Percentiles rank a stretch among this genome's conserved stretches.
These are phyloP conservation scores for Eustalomyia histrio DNA, from an alignment of 2,888 invertebrate species.

Conservation along the genomic window DNA sequence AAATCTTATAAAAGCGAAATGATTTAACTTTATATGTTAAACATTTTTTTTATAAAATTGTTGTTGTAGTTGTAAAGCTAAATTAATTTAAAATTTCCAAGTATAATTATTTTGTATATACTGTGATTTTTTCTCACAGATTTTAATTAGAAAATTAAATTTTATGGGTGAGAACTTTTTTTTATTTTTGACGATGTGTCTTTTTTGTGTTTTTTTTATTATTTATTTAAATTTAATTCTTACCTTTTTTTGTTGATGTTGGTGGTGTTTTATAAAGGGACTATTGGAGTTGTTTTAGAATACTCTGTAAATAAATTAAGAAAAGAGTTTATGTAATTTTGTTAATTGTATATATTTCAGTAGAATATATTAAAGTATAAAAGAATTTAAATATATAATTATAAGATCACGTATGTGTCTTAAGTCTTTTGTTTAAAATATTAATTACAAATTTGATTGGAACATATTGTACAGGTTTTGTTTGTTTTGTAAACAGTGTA, in stretches of 20 bases:
- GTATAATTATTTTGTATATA: background rate
- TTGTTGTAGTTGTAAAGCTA: background rate
- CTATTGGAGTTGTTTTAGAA: background rate
- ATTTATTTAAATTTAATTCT: constrained; percentile 52
- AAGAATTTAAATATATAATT: background rate
- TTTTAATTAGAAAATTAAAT: constrained; percentile 34
- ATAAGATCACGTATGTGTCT: background rate
- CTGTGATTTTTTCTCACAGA: constrained; percentile 25
- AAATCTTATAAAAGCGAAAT: constrained; percentile 59
- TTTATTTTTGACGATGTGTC: background rate
- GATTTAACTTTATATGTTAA: constrained; percentile 39
- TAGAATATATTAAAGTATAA: background rate
- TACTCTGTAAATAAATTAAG: constrained; percentile 39
- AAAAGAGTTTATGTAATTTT: background rate
- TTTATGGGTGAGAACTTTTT: constrained; percentile 20
- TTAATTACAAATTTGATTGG: background rate
- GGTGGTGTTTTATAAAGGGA: constrained; percentile 30
- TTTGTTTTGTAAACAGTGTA: no score
- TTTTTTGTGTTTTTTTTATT: constrained; percentile 11
- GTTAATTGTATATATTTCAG: background rate
- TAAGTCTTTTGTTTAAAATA: constrained; percentile 10
- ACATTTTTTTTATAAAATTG: background rate
- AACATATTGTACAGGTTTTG: no score
- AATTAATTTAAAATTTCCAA: constrained; percentile 3
- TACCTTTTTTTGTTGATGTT: constrained; percentile 38